Evolutionary conservation across 2,888 invertebrate species (phyloP).

Genomic region (Amiota minor): DNA sequence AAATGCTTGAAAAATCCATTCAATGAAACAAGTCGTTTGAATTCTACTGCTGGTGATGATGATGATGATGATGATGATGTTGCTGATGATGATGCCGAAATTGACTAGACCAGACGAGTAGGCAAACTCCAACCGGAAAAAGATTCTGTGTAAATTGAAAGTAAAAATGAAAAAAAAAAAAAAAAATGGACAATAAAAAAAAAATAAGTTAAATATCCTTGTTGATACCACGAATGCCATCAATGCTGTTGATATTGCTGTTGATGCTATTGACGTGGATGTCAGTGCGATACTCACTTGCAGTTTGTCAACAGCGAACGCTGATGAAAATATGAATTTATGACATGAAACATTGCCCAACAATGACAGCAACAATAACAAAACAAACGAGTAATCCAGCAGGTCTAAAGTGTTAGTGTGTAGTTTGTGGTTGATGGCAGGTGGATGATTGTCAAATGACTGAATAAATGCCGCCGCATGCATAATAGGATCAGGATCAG

Average conservation of each 20-base stretch:
- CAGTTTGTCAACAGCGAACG: conserved; percentile 30
- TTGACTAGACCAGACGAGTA: no score
- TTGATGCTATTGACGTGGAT: background rate
- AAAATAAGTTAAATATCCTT: no score
- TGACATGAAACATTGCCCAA: conserved; percentile 44
- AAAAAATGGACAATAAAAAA: conserved; percentile 5
- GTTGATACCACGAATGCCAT: background rate
- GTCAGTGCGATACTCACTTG: background rate
- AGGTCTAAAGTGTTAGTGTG: background rate
- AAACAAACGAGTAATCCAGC: background rate
- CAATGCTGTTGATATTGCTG: background rate
- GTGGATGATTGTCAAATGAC: background rate
- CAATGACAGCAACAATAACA: background rate
- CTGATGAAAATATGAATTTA: conserved; percentile 55
- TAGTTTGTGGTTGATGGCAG: background rate
- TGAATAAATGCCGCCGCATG: conserved; percentile 2
- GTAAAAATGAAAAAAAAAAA: background rate
- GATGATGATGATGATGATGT: background rate
- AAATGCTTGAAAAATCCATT: conserved; percentile 55
- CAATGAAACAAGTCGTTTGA: conserved; percentile 27
- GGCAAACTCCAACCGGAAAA: background rate
- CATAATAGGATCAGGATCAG: conserved; percentile 16
- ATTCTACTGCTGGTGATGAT: background rate
- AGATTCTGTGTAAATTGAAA: background rate
- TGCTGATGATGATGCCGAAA: background rate